Evolutionary conservation across 2,888 invertebrate species (phyloP), one percentile per base, ranked within the genome.

Genomic region (Morpho helenor): DNA sequence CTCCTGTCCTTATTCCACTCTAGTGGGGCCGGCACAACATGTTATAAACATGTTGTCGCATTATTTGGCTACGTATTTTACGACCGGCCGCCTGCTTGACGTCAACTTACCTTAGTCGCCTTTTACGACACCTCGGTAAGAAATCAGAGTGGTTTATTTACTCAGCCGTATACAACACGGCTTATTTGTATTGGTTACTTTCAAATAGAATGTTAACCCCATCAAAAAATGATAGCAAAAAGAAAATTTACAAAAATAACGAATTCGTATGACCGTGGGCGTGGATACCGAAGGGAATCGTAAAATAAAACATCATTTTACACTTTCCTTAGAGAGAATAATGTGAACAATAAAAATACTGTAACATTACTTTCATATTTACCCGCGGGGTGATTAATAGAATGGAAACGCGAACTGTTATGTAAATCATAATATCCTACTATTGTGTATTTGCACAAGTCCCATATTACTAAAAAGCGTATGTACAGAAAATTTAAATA

Each of bases 261-360:
- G 43, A 52, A 45, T 57, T 52, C 44, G 22, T 40, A 41, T 9
- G 16, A 43, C 31, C 48, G 52, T 49, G 43, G 52, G 52, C 48
- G 57, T 44, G 44, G 51, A 74, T 74, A 74, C 77, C 76, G 76
- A 58, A 64, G 65, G 73, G 76, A 70, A 72, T 73, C 72, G 77
- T 77, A 77, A 76, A 73, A 74, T 64, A 68, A 74, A 75, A 76
- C 75, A 76, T 73, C 70, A 75, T 76, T 76, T 73, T 74, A 75
- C 77, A 78, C 77, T 77, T 74, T 75, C 75, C 76, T 56, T 68
- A 69, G 68, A 72, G 73, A 69, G 66, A 65, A 68, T 52, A 41
- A 66, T 66, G 68, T 67, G 68, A 62, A 68, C 68, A 74, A 72
- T 71, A 71, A 68, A 66, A 68, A 71, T 64, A 69, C 72, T 68